phyloP scores from a whole-genome alignment of 1,140 invertebrate genomes.

The Hyposmocoma kahamanoa region DNA sequence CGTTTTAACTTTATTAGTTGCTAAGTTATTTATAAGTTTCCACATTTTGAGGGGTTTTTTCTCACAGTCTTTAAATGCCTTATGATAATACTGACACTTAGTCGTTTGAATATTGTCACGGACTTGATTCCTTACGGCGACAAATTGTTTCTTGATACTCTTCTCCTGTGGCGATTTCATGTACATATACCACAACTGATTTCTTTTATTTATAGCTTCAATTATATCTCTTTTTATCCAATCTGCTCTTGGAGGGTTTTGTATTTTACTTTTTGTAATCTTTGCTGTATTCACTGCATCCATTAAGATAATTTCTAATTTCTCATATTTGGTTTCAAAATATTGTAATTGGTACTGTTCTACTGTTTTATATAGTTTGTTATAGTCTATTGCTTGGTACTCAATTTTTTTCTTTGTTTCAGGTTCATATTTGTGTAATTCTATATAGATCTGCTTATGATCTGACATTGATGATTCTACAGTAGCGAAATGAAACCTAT shows the following conservation, averaged over 20 bases:
- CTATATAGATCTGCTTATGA: conserved; percentile 1
- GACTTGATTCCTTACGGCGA: neutral
- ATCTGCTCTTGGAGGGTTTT: conserved; percentile 14
- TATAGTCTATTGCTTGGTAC: neutral
- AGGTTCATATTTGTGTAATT: neutral
- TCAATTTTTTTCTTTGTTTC: neutral
- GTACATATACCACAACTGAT: no score
- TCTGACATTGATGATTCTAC: neutral
- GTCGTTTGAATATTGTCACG: neutral
- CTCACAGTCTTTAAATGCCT: neutral
- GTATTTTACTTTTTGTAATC: conserved; percentile 10
- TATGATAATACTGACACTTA: neutral
- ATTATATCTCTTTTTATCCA: conserved; percentile 21
- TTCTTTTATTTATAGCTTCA: conserved; percentile 9
- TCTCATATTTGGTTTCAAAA: neutral
- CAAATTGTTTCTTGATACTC: neutral
- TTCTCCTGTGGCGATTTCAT: no score
- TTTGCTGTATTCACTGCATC: neutral
- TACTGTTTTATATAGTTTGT: neutral
- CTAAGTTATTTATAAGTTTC: neutral
- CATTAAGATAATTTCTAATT: neutral
- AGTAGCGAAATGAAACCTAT: conserved; percentile 4
- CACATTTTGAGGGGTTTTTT: neutral
- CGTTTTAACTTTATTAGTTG: neutral
- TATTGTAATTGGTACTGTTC: neutral